These are phyloP conservation scores for Passer montanus DNA, from an alignment of 2,113 vertebrate species.

Conservation along the genomic window DNA sequence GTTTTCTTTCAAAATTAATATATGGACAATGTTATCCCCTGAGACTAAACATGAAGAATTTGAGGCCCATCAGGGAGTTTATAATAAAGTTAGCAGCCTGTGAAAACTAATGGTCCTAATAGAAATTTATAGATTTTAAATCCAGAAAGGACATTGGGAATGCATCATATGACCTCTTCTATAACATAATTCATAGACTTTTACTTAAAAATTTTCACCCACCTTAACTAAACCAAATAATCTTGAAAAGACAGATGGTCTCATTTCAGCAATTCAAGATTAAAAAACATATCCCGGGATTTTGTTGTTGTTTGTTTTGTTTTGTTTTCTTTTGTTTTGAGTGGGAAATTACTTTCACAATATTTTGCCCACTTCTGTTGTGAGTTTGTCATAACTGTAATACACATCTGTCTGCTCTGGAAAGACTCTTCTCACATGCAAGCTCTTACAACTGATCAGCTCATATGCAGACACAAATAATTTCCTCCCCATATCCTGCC, in stretches of 20 bases:
- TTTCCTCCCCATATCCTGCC: neutral
- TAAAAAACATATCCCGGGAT: neutral
- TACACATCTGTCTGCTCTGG: neutral
- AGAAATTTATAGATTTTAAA: conserved; percentile 25
- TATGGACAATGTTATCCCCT: neutral
- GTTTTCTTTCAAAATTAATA: neutral
- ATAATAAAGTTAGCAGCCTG: neutral
- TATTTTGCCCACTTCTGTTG: neutral
- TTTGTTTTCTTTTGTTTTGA: neutral
- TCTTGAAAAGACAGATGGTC: neutral
- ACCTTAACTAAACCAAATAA: neutral
- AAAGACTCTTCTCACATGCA: neutral
- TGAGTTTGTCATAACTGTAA: neutral
- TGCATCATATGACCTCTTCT: neutral
- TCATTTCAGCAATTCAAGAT: neutral
- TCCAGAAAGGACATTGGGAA: neutral
- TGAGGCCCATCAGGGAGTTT: neutral
- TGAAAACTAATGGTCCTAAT: neutral
- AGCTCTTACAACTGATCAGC: neutral
- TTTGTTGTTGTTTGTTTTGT: neutral
- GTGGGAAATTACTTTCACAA: neutral
- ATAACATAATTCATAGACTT: neutral
- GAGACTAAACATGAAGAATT: neutral
- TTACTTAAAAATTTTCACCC: neutral
- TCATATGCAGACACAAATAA: neutral